These are phyloP conservation scores for Xiphorhynchus erythropygius DNA, from an alignment of 2,797 vertebrate genomes.

Conservation along the genomic window DNA sequence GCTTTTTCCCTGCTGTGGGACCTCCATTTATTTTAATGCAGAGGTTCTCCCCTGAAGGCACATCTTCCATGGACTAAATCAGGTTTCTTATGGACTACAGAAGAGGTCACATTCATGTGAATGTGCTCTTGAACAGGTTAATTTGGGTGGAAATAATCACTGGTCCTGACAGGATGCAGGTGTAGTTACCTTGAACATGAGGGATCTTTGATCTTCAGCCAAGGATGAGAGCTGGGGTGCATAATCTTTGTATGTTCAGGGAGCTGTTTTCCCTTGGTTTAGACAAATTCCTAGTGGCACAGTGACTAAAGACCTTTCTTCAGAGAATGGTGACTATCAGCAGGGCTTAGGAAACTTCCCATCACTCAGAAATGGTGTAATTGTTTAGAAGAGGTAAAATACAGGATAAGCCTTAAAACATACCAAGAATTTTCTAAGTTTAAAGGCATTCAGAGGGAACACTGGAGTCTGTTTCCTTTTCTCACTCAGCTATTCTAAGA, in stretches of 20 bases:
- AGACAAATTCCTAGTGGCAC: neutral
- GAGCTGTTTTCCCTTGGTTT: neutral
- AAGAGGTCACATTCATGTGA: neutral
- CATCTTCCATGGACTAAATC: neutral
- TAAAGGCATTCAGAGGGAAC: neutral
- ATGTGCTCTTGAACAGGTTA: neutral
- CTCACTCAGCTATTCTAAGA: neutral
- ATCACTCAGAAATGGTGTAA: neutral
- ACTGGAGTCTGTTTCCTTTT: neutral
- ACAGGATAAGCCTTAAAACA: neutral
- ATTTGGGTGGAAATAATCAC: neutral
- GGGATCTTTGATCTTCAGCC: neutral
- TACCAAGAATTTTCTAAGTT: neutral
- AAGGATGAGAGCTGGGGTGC: neutral
- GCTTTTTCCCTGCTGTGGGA: neutral
- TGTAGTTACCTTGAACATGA: neutral
- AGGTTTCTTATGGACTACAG: neutral
- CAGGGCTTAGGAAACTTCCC: neutral
- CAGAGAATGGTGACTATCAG: neutral
- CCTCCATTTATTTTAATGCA: neutral
- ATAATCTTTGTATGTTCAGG: neutral
- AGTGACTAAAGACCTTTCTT: neutral
- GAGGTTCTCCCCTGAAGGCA: neutral
- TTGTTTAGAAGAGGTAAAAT: neutral
- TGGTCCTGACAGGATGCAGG: neutral